phyloP scores from a whole-genome alignment of 2,113 vertebrate genomes.

The Oxyura jamaicensis region DNA sequence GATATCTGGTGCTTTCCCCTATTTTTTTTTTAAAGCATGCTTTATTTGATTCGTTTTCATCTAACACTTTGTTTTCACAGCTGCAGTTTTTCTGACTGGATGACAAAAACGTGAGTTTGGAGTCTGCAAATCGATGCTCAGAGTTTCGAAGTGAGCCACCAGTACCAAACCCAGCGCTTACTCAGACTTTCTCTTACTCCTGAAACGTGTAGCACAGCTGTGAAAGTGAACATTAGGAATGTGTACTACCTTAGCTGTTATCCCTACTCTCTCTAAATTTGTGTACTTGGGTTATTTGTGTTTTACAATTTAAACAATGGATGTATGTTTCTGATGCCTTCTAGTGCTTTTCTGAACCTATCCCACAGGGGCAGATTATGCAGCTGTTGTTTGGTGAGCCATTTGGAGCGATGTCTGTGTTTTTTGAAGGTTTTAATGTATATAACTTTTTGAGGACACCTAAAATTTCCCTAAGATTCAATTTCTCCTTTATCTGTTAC shows the following conservation, averaged over 20 bases:
- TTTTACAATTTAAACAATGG: conserved; percentile 88
- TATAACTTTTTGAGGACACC: conserved; percentile 85
- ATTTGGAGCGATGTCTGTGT: conserved; percentile 85
- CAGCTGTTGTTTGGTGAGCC: conserved; percentile 84
- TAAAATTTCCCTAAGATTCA: conserved; percentile 75
- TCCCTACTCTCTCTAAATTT: conserved; percentile 84
- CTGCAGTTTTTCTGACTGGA: conserved; percentile 83
- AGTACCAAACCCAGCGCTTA: conserved; percentile 82
- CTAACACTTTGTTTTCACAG: conserved; percentile 70
- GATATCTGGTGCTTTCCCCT: neutral
- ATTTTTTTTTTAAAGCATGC: neutral
- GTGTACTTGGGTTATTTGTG: conserved; percentile 87
- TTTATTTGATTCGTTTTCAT: neutral
- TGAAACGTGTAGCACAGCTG: conserved; percentile 96
- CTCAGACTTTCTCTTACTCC: conserved; percentile 82
- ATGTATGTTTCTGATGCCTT: conserved; percentile 87
- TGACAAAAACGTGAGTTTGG: conserved; percentile 78
- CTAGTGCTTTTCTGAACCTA: conserved; percentile 83
- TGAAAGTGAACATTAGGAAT: conserved; percentile 93
- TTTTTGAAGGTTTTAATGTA: conserved; percentile 89
- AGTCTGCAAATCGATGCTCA: conserved; percentile 82
- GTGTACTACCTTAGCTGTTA: conserved; percentile 92
- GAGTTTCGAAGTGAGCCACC: conserved; percentile 81
- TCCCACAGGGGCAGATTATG: conserved; percentile 70
- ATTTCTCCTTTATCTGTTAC: conserved; percentile 88